Conservation (phyloP, 2,888 invertebrate genomes). For the Dorcus hopei region DNA sequence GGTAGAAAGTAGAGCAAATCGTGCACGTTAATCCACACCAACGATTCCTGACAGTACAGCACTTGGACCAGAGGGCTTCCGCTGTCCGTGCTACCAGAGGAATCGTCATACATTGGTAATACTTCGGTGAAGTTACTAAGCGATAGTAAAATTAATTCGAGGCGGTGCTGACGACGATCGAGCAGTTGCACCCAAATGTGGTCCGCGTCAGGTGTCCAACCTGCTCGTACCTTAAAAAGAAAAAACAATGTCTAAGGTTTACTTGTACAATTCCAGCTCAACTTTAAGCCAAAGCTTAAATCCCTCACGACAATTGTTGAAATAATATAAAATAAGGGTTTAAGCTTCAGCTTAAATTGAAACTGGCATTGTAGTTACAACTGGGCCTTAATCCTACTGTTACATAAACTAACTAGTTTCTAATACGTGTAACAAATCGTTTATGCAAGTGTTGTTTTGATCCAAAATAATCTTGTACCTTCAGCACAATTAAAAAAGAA, state of each 20-base stretch:
- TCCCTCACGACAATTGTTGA: no score
- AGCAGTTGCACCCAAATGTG: constrained; percentile 89
- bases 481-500: no score
- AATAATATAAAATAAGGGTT: no score
- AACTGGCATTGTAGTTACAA: no score
- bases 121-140: constrained; percentile 70
- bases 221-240: constrained; percentile 58
- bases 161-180: constrained; percentile 79
- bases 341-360: no score
- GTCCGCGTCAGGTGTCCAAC: constrained; percentile 90
- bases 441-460: no score
- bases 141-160: constrained; percentile 81
- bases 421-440: no score
- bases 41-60: constrained; percentile 62
- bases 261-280: not conserved
- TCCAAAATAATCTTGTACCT: no score
- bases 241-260: no score
- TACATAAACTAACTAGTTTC: not conserved
- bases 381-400: not conserved
- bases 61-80: constrained; percentile 56
- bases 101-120: constrained; percentile 52
- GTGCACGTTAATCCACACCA: constrained; percentile 93
- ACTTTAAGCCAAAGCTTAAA: not conserved
- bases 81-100: constrained; percentile 36
- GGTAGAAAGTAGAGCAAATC: constrained; percentile 84